Evolutionary conservation across 2,113 vertebrate species (phyloP).

Genomic region (Sylvicapra grimmia): DNA sequence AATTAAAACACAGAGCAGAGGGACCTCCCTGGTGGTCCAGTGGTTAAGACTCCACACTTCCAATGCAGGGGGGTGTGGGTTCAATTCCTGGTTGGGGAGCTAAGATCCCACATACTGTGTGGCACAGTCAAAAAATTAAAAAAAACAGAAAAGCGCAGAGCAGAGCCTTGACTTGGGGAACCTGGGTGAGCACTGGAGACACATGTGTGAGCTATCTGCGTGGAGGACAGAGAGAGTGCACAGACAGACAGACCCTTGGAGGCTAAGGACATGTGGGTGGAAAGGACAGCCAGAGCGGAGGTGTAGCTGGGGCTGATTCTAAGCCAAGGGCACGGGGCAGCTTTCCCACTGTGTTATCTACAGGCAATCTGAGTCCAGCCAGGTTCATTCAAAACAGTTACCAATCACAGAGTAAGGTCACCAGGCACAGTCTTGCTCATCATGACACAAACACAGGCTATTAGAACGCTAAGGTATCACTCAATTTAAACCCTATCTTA

Average conservation of each 20-base stretch:
- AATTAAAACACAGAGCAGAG: neutral
- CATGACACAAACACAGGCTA: neutral
- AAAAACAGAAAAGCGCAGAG: neutral
- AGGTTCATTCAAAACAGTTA: neutral
- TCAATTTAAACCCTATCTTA: neutral
- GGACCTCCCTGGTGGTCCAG: neutral
- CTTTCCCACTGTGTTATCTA: neutral
- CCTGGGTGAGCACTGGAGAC: neutral
- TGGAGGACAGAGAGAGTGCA: neutral
- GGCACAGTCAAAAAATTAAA: neutral
- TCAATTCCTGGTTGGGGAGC: neutral
- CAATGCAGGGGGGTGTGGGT: neutral
- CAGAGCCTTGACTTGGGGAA: neutral
- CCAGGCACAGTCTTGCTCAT: neutral
- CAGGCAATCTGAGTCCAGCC: neutral
- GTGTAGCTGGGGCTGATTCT: neutral
- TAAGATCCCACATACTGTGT: neutral
- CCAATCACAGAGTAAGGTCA: neutral
- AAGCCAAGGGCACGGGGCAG: neutral
- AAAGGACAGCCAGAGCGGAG: neutral
- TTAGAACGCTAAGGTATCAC: neutral
- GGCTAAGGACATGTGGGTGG: neutral
- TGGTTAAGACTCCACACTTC: neutral
- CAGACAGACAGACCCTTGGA: neutral
- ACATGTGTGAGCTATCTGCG: neutral